phyloP scores from a whole-genome alignment of 2,888 invertebrate genomes.

The Octonoba sinensis region DNA sequence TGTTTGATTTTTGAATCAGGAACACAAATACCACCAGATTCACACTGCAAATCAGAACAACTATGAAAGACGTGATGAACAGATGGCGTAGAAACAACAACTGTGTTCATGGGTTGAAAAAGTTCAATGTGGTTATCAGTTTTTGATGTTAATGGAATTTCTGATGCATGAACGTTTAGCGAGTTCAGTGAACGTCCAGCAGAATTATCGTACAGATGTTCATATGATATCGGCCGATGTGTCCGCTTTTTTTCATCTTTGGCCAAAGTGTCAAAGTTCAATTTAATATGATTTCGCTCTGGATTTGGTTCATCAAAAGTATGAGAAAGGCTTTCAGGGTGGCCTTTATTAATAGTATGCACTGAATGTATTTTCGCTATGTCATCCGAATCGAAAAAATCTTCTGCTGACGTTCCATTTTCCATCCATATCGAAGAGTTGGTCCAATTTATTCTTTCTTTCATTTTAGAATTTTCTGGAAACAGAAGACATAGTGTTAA shows the following conservation, averaged over 20 bases:
- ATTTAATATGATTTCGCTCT: constrained; percentile 23
- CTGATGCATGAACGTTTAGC: constrained; percentile 25
- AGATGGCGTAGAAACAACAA: constrained; percentile 58
- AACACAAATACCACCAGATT: constrained; percentile 66
- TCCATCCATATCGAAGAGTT: constrained; percentile 47
- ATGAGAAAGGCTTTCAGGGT: constrained; percentile 28
- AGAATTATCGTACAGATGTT: constrained; percentile 53
- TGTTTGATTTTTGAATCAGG: constrained; percentile 31
- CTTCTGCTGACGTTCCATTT: constrained; percentile 55
- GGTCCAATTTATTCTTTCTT: constrained; percentile 41
- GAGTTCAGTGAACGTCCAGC: constrained; percentile 54
- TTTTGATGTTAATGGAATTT: not conserved
- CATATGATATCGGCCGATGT: constrained; percentile 39
- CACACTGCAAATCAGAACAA: constrained; percentile 65
- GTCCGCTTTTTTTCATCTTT: constrained; percentile 34
- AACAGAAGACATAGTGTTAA: constrained; percentile 3
- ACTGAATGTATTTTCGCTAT: constrained; percentile 21
- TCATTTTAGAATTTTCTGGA: constrained; percentile 60
- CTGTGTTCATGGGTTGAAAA: constrained; percentile 60
- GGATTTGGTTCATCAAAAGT: not conserved
- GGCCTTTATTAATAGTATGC: constrained; percentile 22
- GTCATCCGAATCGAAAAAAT: constrained; percentile 41
- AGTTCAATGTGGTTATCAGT: constrained; percentile 13
- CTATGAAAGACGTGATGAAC: constrained; percentile 48
- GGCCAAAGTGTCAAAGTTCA: constrained; percentile 41